These are phyloP conservation scores for Myotis yumanensis DNA, from an alignment of 2,113 vertebrate species.

Conservation along the genomic window DNA sequence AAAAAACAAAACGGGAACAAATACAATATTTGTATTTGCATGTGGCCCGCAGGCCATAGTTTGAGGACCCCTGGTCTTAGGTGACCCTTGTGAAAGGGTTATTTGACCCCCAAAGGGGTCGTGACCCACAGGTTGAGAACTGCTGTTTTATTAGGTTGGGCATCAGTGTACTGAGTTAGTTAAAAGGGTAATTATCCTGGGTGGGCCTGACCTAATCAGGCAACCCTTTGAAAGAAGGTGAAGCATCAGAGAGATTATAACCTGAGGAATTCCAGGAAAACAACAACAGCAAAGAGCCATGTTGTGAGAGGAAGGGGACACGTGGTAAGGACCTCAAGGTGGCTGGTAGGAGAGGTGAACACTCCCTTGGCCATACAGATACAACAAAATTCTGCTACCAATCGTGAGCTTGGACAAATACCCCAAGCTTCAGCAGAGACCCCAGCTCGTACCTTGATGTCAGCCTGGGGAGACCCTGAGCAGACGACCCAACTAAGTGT, in stretches of 20 bases:
- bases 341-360: background rate
- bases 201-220: background rate
- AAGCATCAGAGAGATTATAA: background rate
- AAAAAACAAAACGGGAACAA: too few species aligned
- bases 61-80: too few species aligned
- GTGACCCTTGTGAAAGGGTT: too few species aligned
- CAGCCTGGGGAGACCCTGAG: background rate
- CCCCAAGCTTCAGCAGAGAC: background rate
- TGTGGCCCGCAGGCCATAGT: too few species aligned
- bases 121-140: too few species aligned
- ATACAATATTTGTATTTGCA: too few species aligned
- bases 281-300: background rate
- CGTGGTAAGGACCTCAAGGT: too few species aligned
- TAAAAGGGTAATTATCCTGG: background rate
- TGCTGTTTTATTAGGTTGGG: background rate
- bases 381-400: background rate
- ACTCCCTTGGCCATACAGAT: fast-evolving
- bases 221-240: background rate
- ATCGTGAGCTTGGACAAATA: background rate
- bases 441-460: background rate
- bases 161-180: background rate
- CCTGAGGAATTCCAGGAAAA: background rate
- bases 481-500: background rate
- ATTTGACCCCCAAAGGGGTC: too few species aligned
- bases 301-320: background rate